These are phyloP conservation scores for Crenichthys baileyi DNA, from an alignment of 2,797 vertebrate genomes.

Conservation along the genomic window DNA sequence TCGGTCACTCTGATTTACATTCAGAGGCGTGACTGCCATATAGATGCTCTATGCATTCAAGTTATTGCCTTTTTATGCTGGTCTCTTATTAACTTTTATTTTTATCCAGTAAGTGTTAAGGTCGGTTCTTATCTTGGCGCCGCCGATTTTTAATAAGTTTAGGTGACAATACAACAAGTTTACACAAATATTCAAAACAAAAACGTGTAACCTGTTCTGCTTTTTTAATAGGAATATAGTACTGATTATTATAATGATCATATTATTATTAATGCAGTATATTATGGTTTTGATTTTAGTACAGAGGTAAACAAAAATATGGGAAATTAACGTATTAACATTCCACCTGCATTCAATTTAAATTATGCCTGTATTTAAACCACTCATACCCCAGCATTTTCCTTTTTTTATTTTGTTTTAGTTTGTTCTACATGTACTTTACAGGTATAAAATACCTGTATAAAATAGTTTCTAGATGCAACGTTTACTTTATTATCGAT, in stretches of 20 bases:
- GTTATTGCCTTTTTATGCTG: background rate
- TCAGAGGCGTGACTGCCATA: background rate
- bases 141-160: no score
- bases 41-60: background rate
- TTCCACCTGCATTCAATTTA: background rate
- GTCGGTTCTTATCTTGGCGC: background rate
- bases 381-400: background rate
- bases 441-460: no score
- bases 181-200: no score
- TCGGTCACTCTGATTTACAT: background rate
- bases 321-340: background rate
- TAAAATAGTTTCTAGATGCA: background rate
- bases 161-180: no score
- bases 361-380: background rate
- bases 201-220: background rate
- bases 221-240: background rate
- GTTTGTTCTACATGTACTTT: no score
- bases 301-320: background rate
- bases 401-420: background rate
- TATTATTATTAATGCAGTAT: background rate
- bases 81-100: background rate
- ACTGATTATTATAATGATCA: no score
- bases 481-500: background rate
- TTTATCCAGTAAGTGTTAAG: background rate
- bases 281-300: background rate